Base-by-base conservation (phyloP, 2,888 invertebrate genomes). In the Volucella inanis region DNA sequence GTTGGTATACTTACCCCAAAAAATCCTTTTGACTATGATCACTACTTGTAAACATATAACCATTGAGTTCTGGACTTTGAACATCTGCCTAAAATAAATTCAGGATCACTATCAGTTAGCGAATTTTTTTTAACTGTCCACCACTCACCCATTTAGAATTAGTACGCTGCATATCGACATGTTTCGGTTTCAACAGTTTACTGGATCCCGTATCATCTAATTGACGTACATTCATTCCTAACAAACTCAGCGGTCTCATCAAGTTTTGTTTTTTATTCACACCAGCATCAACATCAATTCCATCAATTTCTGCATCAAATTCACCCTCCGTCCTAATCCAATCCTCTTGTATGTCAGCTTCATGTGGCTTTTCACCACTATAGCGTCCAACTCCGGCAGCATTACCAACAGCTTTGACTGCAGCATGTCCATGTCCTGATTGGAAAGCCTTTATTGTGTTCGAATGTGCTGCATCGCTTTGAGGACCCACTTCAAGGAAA, bases 291-390 rank as follows among this genome's bases (percentile, higher is more conserved):
- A 10, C 54, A 55, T 62, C 75, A 18, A 15, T 39, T 49, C 68
- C 55, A 54, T n/a, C 74, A 50, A 59, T 74, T 55, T 75, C 74
- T 43, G 12, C 43, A 59, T 64, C 55, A 31, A 70, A 67, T 4
- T 64, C 59, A 18, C 38, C 59, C 62, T 14, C 38, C 11, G 75
- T 70, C 50, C 81, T 81, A 64, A 81, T 76, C 62, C 47, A 57
- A 62, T 75, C 80, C 54, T 70, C 76, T 54, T 81, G 81, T 81
- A 62, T 64, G 11, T 45, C 75, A 50, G 61, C 81, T 45, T 76
- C 50, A 57, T 76, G 62, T 81, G 81, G 71, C 59, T 82, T 82
- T 12, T 10, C 76, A 41, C 9, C 54, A 70, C 31, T 31, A 64
- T 22, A 11, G 64, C 31, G 15, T 47, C 47, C 64, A 61, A 65